Evolutionary conservation across 2,797 vertebrate species (phyloP), one percentile per base, ranked within the genome.

Genomic region (Centropyge bicolor): DNA sequence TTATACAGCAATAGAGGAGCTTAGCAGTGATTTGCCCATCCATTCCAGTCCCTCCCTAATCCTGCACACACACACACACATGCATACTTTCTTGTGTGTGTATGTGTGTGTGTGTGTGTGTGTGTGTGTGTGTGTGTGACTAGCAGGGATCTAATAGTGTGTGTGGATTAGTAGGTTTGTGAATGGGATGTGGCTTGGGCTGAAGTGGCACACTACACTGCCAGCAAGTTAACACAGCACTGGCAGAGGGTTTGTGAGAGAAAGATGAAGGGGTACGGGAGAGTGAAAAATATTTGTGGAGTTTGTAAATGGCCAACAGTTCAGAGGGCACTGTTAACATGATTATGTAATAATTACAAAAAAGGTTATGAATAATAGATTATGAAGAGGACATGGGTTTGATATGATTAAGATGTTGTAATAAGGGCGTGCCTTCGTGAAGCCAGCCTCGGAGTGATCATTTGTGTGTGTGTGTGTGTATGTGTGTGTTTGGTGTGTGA

Each of bases 21-120:
- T 95, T 94, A 95, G 85, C 80, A 82, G 89, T 93, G 92, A 91
- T 94, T 94, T 95, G 86, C 86, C 85, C 89, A 73, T 89, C 88
- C 88, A 91, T 93, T 88, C 90, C 91, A 91, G 89, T 90, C 91
- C 87, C 88, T 85, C 89, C 84, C 80, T 93, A 93, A 93, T 93
- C 89, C 90, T 85, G 1, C 82, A 80, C 70, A 69, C 77, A 82
- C 79, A 76, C 66, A 76, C 63, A 56, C 80, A 71, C 59, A 65
- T 35, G 20, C 36, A 56, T 61, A 54, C 65, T 51, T 76, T 20
- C 66, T 22, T 78, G 61, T 63, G n/a, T 74, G 67, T 74, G 76
- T 77, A 52, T 76, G 71, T 73, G 70, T 83, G 76, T 85, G 82
- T 76, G 61, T 63, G n/a, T 74, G 68, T 74, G 76, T 76, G 52